phyloP scores from a whole-genome alignment of 1,140 invertebrate genomes.

The Triops longicaudatus region DNA sequence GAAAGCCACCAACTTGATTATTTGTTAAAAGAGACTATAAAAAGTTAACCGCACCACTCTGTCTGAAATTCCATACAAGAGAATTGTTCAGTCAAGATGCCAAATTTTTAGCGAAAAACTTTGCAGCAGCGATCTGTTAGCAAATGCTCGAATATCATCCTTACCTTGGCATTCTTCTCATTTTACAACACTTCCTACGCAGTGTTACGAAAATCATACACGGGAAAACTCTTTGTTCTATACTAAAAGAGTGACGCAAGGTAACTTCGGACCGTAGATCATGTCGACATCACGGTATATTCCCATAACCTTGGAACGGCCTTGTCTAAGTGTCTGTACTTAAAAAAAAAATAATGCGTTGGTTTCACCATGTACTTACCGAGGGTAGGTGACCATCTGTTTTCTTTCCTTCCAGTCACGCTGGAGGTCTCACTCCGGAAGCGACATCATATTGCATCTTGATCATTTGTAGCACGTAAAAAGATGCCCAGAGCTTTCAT shows the following conservation, averaged over 20 bases:
- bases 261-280: background rate
- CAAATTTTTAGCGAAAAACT: background rate
- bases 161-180: background rate
- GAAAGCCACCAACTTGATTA: background rate
- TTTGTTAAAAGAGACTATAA: background rate
- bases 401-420: background rate
- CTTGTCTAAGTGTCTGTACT: background rate
- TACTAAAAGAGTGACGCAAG: background rate
- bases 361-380: background rate
- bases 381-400: background rate
- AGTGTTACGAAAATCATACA: background rate
- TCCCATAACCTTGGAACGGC: slow-evolving; percentile 9
- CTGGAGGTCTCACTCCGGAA: background rate
- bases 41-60: background rate
- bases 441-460: background rate
- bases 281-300: background rate
- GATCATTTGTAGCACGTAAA: background rate
- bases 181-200: background rate
- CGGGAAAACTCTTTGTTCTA: background rate
- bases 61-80: background rate
- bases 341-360: background rate
- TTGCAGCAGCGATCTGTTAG: background rate
- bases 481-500: background rate
- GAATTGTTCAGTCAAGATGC: background rate
- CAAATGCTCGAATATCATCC: background rate